phyloP scores from a whole-genome alignment of 2,888 invertebrate genomes.

The Eupithecia inturbata region DNA sequence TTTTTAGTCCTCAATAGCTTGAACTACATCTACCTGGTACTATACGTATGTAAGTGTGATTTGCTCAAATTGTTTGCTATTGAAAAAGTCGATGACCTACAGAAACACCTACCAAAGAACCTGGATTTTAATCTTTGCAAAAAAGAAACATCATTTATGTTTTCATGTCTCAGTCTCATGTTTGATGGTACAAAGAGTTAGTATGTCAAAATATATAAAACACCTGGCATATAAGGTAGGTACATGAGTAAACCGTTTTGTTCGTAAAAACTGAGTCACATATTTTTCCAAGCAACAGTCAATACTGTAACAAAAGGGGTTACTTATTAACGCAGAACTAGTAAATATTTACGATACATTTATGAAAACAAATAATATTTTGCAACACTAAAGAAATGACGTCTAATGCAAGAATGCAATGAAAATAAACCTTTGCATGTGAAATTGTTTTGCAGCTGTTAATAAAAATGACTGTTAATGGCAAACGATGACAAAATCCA shows the following conservation, averaged over 20 bases:
- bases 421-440: slow-evolving; percentile 11
- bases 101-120: background rate
- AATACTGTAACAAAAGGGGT: background rate
- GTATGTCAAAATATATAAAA: background rate
- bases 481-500: background rate
- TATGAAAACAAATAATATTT: slow-evolving; percentile 10
- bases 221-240: background rate
- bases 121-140: background rate
- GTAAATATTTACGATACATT: slow-evolving; percentile 13
- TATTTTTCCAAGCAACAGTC: background rate
- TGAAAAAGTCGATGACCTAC: background rate
- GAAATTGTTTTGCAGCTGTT: slow-evolving; percentile 5
- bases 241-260: slow-evolving; percentile 4
- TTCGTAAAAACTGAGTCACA: background rate
- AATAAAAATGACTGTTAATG: background rate
- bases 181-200: background rate
- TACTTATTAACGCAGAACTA: background rate
- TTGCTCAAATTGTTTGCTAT: background rate
- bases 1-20: background rate
- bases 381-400: slow-evolving; percentile 12
- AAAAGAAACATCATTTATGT: background rate
- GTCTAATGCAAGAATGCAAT: slow-evolving; percentile 11
- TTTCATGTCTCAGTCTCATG: background rate
- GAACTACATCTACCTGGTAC: too few species aligned
- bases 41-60: background rate